Percentiles rank a stretch among this genome's conserved stretches.
phyloP scores from a whole-genome alignment of 2,797 vertebrate species.

The Gila robusta region DNA sequence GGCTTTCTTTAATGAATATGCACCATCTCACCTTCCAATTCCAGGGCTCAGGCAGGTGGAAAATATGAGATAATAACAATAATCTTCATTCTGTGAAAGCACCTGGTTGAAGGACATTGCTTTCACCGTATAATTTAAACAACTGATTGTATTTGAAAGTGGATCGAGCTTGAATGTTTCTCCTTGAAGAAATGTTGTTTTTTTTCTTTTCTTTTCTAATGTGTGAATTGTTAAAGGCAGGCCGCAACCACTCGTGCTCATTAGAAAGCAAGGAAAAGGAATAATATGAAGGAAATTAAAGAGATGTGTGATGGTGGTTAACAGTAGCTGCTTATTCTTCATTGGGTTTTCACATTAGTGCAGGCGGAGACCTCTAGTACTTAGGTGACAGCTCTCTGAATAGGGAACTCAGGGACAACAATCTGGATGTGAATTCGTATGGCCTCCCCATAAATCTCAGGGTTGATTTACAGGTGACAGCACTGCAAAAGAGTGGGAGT shows the following conservation, averaged over 20 bases:
- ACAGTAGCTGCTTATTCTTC: constrained; percentile 16
- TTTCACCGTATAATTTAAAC: constrained; percentile 54
- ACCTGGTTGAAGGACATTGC: constrained; percentile 50
- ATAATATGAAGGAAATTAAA: constrained; percentile 7
- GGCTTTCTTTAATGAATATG: constrained; percentile 53
- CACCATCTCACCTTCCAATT: constrained; percentile 34
- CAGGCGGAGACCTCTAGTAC: constrained; percentile 11
- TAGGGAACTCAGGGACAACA: constrained; percentile 9
- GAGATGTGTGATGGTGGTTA: constrained; percentile 20
- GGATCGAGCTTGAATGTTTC: constrained; percentile 18
- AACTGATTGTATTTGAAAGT: constrained; percentile 41
- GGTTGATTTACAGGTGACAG: constrained; percentile 43
- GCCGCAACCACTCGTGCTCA: neutral
- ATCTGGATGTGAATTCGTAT: constrained; percentile 27
- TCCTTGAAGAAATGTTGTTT: neutral
- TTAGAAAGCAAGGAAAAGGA: constrained; percentile 16
- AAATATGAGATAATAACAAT: constrained; percentile 64
- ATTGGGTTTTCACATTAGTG: neutral
- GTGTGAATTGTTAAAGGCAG: constrained; percentile 31
- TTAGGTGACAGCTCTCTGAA: constrained; percentile 9
- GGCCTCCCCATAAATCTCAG: constrained; percentile 20
- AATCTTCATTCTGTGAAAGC: constrained; percentile 55
- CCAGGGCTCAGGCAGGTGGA: constrained; percentile 55
- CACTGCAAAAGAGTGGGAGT: constrained; percentile 27
- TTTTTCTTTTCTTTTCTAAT: neutral